Percentiles rank a stretch among this genome's conserved stretches.
These are phyloP conservation scores for Oreochromis spilurus DNA, from an alignment of 2,113 vertebrate species.

Conservation along the genomic window DNA sequence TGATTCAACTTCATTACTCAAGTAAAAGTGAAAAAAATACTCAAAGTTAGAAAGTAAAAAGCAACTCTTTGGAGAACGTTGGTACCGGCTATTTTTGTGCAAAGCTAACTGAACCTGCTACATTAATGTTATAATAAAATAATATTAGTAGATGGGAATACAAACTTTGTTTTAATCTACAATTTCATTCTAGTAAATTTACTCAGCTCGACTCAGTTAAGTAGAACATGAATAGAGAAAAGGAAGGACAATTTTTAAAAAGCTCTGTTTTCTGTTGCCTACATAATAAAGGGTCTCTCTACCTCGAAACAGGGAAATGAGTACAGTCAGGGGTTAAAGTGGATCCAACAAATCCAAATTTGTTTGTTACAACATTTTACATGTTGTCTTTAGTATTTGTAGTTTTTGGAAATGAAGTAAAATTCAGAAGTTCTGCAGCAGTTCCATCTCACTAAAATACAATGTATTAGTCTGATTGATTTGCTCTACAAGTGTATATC, in stretches of 20 bases:
- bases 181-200: background rate
- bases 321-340: background rate
- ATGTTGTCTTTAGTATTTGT: background rate
- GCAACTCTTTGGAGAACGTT: background rate
- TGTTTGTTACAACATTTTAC: background rate
- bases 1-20: background rate
- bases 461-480: background rate
- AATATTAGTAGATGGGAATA: background rate
- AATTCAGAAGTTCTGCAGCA: background rate
- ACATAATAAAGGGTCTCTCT: background rate
- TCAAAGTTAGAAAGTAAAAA: background rate
- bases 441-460: background rate
- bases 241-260: background rate
- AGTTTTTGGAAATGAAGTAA: background rate
- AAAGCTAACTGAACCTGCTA: background rate
- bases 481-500: background rate
- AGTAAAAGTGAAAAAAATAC: background rate
- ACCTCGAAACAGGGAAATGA: background rate
- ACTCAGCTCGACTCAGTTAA: background rate
- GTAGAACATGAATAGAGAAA: background rate
- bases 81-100: background rate
- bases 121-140: background rate
- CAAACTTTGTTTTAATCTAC: background rate
- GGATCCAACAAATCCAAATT: background rate
- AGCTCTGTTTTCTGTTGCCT: background rate